Base-by-base conservation (phyloP, 2,888 invertebrate genomes). In the Phyllotreta striolata region DNA sequence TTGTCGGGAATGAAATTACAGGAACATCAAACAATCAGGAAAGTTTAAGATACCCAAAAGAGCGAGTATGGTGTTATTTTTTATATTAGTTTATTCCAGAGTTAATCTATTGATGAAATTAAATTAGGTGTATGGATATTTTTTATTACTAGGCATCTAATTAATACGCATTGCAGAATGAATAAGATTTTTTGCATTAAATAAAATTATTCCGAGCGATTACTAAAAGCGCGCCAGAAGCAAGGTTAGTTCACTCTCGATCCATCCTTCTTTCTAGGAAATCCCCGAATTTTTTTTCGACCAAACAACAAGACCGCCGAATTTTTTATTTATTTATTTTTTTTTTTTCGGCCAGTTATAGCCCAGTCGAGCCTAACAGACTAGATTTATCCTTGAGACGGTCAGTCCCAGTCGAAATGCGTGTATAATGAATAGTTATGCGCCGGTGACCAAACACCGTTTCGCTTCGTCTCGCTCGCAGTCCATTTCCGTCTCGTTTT, bases 311-410 rank as follows among this genome's bases (percentile, higher is more conserved):
- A 41, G 39, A 49, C 51, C 41, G 43, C 43, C 51, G 57, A 52
- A 52, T 10, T 8, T 35, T 35, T 51, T 51, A 9, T 38, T 52
- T 52, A 24, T 24, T 24, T 24, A 24, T 24, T 24, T 24, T 3
- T 24, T 24, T 37, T 10, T 52, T 51, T 62, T 58, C 58, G 46
- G 47, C 35, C 38, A 62, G 62, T 62, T 63, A 43, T 64, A 43
- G 64, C 52, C 51, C 55, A 59, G 62, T 65, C 69, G 72, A 68
- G 68, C 74, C 76, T 77, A 76, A 71, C 73, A 75, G 76, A 76
- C 74, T 77, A 77, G 76, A 76, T 70, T 73, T 77, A 78, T 78
- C 79, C 79, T 80, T 80, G 79, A 80, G 79, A 80, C 79, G 79
- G 78, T 77, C 79, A 78, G 78, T 77, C 78, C 75, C 76, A 68